Evolutionary conservation across 2,113 vertebrate genomes (phyloP), one percentile per base, ranked within the genome.

Genomic region (Australoheros scitulus): DNA sequence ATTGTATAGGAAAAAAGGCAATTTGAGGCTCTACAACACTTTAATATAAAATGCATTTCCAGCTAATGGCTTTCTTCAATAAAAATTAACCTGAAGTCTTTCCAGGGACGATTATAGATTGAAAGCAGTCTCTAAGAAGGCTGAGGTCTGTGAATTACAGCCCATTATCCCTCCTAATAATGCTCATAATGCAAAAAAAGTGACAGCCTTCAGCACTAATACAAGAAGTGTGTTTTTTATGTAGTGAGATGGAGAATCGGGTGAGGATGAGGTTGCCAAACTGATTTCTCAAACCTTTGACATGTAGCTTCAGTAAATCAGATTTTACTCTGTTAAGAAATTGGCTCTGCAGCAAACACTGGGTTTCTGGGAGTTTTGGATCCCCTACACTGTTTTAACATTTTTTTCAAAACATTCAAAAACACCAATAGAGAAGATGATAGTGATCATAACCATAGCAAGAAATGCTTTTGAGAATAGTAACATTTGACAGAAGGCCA

Each of bases 31-130:
- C 20, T n/a, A 56, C 56, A 9, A 70, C 43, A 52, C 65, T 72
- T 52, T 72, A 52, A 52, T 72, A 20, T 72, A 72, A 72, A 55
- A 63, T n/a, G 32, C 60, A 61, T 72, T 56, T 61, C 59, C 58
- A 55, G 22, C 26, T 52, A 78, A 78, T 84, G 58, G 20, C 8
- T 61, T 64, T 2, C 5, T 59, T 83, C 75, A 68, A 58, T 59
- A 50, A 58, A 77, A 59, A 58, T 58, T 26, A 65, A 41, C 50
- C 50, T 26, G 29, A 24, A 81, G 70, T 75, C 68, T 41, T 75
- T 56, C 22, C 58, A 63, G 22, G 47, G 52, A 61, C 24, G 3
- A 43, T 56, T 55, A 63, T 13, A 50, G 20, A 32, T 55, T 55
- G n/a, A 26, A 81, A 74, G 14, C 29, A 52, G 41, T 52, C 64